Conservation (phyloP, 2,888 invertebrate species). For the Tineola bisselliella region DNA sequence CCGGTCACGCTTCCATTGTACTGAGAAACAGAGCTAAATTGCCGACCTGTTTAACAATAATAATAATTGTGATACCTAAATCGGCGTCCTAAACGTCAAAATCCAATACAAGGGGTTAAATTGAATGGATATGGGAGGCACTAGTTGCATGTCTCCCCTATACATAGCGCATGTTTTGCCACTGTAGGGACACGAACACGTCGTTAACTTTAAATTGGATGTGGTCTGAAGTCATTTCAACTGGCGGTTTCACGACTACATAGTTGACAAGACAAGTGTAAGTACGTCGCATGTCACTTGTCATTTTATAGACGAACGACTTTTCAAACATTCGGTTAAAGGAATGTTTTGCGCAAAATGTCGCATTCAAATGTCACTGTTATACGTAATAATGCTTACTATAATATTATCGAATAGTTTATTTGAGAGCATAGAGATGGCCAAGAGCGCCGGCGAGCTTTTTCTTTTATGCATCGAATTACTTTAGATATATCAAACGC, state of each 20-base stretch:
- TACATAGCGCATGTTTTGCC: background rate
- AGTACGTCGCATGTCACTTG: background rate
- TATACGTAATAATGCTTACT: background rate
- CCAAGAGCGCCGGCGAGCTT: background rate
- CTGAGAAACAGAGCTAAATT: slow-evolving; percentile 13
- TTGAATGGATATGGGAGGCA: background rate
- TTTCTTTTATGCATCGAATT: background rate
- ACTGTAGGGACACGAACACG: background rate
- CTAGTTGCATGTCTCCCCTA: background rate
- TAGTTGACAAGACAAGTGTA: background rate
- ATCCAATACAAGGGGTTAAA: background rate
- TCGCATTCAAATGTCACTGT: background rate
- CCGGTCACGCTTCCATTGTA: slow-evolving; percentile 57
- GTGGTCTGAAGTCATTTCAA: slow-evolving; percentile 3
- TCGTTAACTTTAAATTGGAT: slow-evolving; percentile 10
- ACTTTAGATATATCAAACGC: background rate
- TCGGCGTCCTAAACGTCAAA: background rate
- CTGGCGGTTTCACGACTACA: slow-evolving; percentile 4
- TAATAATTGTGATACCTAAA: background rate
- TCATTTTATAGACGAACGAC: background rate
- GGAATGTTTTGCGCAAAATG: background rate
- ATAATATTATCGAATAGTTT: background rate
- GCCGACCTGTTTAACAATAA: background rate
- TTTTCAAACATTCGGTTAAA: background rate
- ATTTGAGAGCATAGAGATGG: background rate